These are phyloP conservation scores for Bathynomus jamesi DNA, from an alignment of 1,140 invertebrate species.

Conservation along the genomic window DNA sequence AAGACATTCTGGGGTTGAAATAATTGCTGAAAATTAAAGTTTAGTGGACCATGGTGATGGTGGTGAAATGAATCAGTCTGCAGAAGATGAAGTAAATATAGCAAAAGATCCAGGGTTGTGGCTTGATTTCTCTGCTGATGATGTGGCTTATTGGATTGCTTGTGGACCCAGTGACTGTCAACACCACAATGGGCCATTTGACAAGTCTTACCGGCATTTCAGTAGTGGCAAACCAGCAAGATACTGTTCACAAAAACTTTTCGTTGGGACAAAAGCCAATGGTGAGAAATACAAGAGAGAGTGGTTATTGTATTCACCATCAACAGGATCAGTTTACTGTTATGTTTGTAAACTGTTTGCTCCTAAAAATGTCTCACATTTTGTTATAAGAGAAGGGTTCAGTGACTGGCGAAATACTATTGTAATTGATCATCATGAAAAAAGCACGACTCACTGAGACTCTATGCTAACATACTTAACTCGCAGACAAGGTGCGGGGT, in stretches of 20 bases:
- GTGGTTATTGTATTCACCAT: slow-evolving; percentile 32
- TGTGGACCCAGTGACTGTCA: slow-evolving; percentile 26
- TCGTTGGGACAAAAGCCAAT: slow-evolving; percentile 19
- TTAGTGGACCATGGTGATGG: slow-evolving; percentile 3
- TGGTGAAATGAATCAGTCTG: slow-evolving; percentile 5
- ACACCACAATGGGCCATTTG: slow-evolving; percentile 34
- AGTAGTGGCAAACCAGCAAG: slow-evolving; percentile 34
- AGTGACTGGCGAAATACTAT: slow-evolving; percentile 19
- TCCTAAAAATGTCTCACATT: no score
- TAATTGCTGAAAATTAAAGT: slow-evolving; percentile 9
- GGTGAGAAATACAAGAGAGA: slow-evolving; percentile 6
- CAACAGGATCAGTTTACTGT: slow-evolving; percentile 29
- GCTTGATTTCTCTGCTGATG: slow-evolving; percentile 21
- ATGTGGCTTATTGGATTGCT: slow-evolving; percentile 32
- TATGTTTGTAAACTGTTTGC: slow-evolving; percentile 36
- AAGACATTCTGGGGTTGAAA: slow-evolving; percentile 12
- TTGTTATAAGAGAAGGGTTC: slow-evolving; percentile 20
- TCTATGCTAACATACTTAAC: slow-evolving; percentile 36
- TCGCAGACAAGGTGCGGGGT: slow-evolving; percentile 23
- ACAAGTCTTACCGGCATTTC: slow-evolving; percentile 31
- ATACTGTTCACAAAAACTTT: slow-evolving; percentile 32
- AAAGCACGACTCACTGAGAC: slow-evolving; percentile 21
- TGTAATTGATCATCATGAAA: slow-evolving; percentile 26
- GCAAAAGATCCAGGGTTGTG: slow-evolving; percentile 15
- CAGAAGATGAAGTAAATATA: slow-evolving; percentile 4